Base-by-base conservation (phyloP, 1,140 invertebrate genomes). In the Drosophila oshimai region DNA sequence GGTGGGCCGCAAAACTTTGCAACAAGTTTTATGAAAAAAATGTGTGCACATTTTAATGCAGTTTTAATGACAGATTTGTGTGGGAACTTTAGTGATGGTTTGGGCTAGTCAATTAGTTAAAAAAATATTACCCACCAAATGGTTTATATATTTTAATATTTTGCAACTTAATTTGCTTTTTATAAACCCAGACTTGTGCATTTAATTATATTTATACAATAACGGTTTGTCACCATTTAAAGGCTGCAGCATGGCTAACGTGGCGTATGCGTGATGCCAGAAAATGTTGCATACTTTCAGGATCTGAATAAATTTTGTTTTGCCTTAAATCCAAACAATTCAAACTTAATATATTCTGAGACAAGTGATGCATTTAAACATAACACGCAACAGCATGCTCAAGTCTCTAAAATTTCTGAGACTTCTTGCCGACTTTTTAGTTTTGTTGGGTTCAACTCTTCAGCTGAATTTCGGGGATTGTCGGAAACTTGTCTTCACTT, bases 401-500 rank as follows among this genome's bases (percentile, higher is more conserved):
- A 24, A 29, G 45, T 29, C 49, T 41, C 18, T n/a, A 45, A 31
- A 20, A 69, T 39, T 64, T 49, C 13, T 28, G 29, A 46, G 13
- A 37, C 17, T 62, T 1, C 50, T 47, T 22, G 39, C 22, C 33
- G 42, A 55, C 41, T 53, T 62, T n/a, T 6, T 18, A 12, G 49
- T 54, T 50, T 49, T 50, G 44, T 49, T 67, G 45, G 41, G 50
- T 46, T 58, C n/a, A 41, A 51, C 37, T 45, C 31, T 28, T 64
- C n/a, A 57, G 42, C 41, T 39, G 50, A 24, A 64, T 72, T 73
- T 77, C 41, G 31, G 53, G 55, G 31, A 45, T 71, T 84, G 79
- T 67, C 70, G 60, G 70, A 86, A 86, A 79, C 74, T 79, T 84
- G 80, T 69, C 47, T 41, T 47, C 73, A 51, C 49, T 71, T 62